phyloP scores from a whole-genome alignment of 2,888 invertebrate species.

The Parnassius apollo region DNA sequence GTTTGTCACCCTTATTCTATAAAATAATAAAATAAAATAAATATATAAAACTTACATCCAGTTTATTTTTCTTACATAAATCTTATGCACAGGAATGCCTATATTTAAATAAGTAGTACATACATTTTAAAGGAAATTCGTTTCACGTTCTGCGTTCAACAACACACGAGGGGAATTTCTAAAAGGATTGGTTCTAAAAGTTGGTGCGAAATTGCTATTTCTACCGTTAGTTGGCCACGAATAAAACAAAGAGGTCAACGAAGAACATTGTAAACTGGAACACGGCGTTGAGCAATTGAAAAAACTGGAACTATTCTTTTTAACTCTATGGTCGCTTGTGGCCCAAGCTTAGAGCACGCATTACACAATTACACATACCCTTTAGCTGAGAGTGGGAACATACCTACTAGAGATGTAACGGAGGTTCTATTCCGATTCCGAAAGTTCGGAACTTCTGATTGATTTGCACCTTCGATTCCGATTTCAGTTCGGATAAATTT shows the following conservation, averaged over 20 bases:
- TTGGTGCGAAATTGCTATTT: constrained; percentile 16
- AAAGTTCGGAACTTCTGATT: no score
- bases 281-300: background rate
- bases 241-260: constrained; percentile 20
- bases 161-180: constrained; percentile 13
- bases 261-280: constrained; percentile 12
- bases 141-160: constrained; percentile 7
- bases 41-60: background rate
- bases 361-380: no score
- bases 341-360: no score
- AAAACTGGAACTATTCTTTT: no score
- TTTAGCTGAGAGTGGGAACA: no score
- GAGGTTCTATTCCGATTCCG: no score
- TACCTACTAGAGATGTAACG: no score
- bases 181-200: no score
- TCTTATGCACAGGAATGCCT: background rate
- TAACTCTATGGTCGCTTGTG: no score
- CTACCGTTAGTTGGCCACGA: constrained; percentile 10
- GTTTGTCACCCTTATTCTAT: no score
- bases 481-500: no score
- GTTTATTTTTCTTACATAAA: background rate
- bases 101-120: constrained; percentile 4
- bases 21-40: background rate
- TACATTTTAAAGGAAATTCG: constrained; percentile 13
- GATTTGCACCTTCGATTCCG: no score